Evolutionary conservation across 2,888 invertebrate genomes (phyloP).

Genomic region (Chrysina gloriosa): DNA sequence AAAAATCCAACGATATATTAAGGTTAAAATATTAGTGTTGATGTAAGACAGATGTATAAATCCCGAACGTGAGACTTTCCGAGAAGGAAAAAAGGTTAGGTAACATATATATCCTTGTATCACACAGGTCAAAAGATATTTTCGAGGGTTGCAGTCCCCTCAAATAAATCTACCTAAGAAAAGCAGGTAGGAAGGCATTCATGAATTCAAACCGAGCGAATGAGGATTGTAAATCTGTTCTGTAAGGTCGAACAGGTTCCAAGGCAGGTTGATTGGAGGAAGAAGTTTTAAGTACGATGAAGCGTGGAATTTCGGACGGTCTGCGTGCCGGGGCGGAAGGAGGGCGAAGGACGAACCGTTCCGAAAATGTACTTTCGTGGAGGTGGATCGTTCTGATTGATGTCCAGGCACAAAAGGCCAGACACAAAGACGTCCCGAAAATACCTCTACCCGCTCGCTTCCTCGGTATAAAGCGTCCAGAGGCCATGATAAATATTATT

Average conservation of each 20-base stretch:
- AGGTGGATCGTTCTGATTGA: slow-evolving; percentile 48
- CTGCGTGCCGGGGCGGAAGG: not conserved
- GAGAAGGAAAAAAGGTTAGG: slow-evolving; percentile 28
- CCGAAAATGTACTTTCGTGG: slow-evolving; percentile 12
- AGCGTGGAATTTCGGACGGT: not conserved
- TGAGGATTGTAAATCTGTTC: slow-evolving; percentile 37
- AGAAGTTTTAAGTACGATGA: slow-evolving; percentile 24
- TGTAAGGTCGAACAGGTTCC: slow-evolving; percentile 44
- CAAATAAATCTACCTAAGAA: slow-evolving; percentile 28
- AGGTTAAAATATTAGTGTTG: slow-evolving; percentile 34
- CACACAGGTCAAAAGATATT: slow-evolving; percentile 29
- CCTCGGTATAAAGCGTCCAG: slow-evolving; percentile 42
- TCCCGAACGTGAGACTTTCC: slow-evolving; percentile 12
- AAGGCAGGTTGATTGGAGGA: slow-evolving; percentile 45
- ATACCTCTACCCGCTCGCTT: slow-evolving; percentile 30
- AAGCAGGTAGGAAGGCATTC: slow-evolving; percentile 28
- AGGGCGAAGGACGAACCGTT: slow-evolving; percentile 18
- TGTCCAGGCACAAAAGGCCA: slow-evolving; percentile 50
- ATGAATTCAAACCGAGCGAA: slow-evolving; percentile 5
- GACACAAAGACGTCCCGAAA: slow-evolving; percentile 54
- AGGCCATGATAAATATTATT: slow-evolving; percentile 61
- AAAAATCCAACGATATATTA: slow-evolving; percentile 8
- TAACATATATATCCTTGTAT: slow-evolving; percentile 1
- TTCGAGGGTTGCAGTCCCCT: slow-evolving; percentile 24
- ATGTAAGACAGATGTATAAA: slow-evolving; percentile 37